phyloP scores from a whole-genome alignment of 2,888 invertebrate species.

The Pyrgus malvae region DNA sequence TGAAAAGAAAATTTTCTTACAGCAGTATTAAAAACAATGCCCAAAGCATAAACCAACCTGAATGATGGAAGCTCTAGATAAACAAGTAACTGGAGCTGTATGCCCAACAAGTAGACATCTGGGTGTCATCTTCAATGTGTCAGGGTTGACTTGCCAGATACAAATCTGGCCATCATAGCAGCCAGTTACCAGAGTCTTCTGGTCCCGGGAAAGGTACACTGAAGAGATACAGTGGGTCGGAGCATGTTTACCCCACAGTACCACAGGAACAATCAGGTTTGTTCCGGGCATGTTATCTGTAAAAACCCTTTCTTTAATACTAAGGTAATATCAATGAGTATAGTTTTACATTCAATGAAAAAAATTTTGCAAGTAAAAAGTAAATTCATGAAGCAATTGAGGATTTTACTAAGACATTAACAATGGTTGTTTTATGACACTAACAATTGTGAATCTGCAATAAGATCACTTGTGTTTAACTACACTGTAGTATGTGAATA shows the following conservation, averaged over 20 bases:
- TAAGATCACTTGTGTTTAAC: too few species aligned
- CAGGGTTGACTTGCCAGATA: conserved; percentile 92
- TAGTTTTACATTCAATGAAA: too few species aligned
- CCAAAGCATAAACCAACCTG: too few species aligned
- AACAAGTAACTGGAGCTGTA: conserved; percentile 94
- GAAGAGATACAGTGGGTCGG: conserved; percentile 98
- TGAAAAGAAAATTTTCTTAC: too few species aligned
- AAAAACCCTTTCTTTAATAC: not conserved
- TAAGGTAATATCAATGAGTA: too few species aligned
- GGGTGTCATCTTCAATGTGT: conserved; percentile 93
- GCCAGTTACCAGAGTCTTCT: conserved; percentile 96
- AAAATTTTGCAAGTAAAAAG: too few species aligned
- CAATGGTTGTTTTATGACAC: too few species aligned
- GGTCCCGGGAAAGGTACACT: conserved; percentile 94
- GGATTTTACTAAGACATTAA: too few species aligned
- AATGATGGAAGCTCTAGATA: conserved; percentile 91
- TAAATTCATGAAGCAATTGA: too few species aligned
- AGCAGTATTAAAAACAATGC: too few species aligned
- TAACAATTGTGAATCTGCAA: too few species aligned
- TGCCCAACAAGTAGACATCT: conserved; percentile 96
- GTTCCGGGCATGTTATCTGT: conserved; percentile 86
- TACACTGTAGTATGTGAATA: too few species aligned
- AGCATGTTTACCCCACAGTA: conserved; percentile 97
- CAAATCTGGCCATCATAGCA: conserved; percentile 99
- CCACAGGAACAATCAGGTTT: conserved; percentile 97